Conservation (phyloP, 1,140 invertebrate genomes). For the Polyergus mexicanus region DNA sequence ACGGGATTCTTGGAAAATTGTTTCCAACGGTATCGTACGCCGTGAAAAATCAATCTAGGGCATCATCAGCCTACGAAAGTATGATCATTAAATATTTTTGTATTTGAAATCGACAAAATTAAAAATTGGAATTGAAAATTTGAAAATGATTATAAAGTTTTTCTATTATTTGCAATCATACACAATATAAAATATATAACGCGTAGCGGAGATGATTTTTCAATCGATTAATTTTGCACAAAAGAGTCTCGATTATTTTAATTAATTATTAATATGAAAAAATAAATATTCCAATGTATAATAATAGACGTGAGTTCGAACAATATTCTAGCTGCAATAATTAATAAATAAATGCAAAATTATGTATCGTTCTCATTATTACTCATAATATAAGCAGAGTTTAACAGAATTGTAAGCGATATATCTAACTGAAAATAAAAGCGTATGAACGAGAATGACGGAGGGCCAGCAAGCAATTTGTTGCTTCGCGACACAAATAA, state of each 20-base stretch:
- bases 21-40: neutral
- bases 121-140: neutral
- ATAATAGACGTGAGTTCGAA: neutral
- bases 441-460: slow-evolving; percentile 27
- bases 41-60: neutral
- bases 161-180: neutral
- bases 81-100: neutral
- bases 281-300: neutral
- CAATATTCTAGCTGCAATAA: neutral
- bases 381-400: neutral
- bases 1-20: slow-evolving; percentile 26
- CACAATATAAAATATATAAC: neutral
- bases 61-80: neutral
- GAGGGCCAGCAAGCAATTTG: slow-evolving; percentile 51
- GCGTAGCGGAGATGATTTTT: neutral
- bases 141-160: neutral
- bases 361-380: slow-evolving; percentile 11
- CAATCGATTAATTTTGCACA: neutral
- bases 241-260: neutral
- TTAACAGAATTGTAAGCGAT: slow-evolving; percentile 27
- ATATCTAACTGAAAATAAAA: slow-evolving; percentile 41
- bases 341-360: neutral
- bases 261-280: neutral
- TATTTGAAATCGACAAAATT: neutral
- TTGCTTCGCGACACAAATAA: slow-evolving; percentile 38